These are phyloP conservation scores for Betta splendens DNA, from an alignment of 2,797 vertebrate genomes.

Conservation along the genomic window DNA sequence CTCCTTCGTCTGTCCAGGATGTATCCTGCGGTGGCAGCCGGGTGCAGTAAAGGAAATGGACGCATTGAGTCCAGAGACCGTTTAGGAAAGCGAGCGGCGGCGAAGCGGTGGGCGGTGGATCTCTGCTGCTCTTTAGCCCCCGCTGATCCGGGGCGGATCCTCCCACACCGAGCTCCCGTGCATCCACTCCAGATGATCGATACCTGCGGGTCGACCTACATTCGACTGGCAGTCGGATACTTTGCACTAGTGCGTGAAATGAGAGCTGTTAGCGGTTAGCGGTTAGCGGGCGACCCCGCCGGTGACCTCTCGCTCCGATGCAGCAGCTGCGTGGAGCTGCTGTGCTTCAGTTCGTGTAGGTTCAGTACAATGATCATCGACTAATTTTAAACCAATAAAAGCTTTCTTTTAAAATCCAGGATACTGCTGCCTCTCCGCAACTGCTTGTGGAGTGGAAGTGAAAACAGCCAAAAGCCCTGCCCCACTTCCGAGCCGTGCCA, in stretches of 20 bases:
- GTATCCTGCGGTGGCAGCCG: no score
- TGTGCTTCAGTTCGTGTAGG: conserved; percentile 21
- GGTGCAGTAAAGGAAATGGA: no score
- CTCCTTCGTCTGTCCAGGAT: no score
- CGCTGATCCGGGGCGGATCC: conserved; percentile 8
- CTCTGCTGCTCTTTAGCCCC: not conserved
- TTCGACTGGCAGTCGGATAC: conserved; percentile 22
- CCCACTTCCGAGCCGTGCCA: conserved; percentile 8
- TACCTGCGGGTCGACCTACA: conserved; percentile 16
- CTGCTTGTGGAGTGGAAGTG: conserved; percentile 11
- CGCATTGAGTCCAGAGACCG: no score
- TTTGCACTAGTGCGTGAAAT: conserved; percentile 18
- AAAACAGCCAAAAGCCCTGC: conserved; percentile 26
- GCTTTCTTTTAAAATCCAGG: no score
- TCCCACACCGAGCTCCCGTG: conserved; percentile 22
- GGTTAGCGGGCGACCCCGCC: not conserved
- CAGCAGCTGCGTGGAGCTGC: conserved; percentile 4
- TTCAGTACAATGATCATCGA: no score
- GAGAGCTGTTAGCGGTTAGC: conserved; percentile 38
- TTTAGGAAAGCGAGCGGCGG: no score
- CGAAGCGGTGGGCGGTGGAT: no score
- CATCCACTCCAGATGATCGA: conserved; percentile 23
- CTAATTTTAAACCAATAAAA: no score
- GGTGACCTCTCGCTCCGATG: conserved; percentile 22
- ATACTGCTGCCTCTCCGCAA: conserved; percentile 8